Base-by-base conservation (phyloP, 1,140 invertebrate genomes). In the Drosophila suzukii region DNA sequence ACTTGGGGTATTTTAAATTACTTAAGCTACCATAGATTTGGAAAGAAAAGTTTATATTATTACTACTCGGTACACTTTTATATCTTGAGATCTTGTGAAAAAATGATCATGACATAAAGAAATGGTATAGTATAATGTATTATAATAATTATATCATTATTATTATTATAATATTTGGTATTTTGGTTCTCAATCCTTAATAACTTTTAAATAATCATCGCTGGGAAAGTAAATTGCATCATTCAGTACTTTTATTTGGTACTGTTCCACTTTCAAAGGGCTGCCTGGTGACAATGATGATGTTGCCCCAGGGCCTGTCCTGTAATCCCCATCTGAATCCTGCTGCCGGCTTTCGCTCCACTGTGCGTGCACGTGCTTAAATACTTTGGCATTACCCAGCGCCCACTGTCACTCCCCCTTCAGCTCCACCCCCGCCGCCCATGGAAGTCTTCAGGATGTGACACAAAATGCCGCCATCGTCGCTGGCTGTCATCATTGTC, bases 381-480 rank as follows among this genome's bases (percentile, higher is more conserved):
- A 85, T 85, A 81, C 83, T 89, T 89, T 80, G 78, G 51, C 75
- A 78, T 66, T 71, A 66, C 47, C 47, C 27, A 17, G 20, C 71
- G 60, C 51, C 32, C 60, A 63, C 41, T 47, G 32, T n/a, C 30
- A 13, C 11, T 17, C 11, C 17, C 5, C 17, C 32, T 11, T 13
- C 36, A 0, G 11, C 17, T 4, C 5, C 17, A 6, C 50, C 34
- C 34, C 20, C 15, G 12, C 17, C 10, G 20, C 20, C 15, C 47
- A 17, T 47, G 39, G 65, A 74, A 78, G 68, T 85, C 70, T 89
- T 90, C 85, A 85, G 85, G 85, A 90, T 85, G 85, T 89, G 85
- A 86, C 86, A 90, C 81, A 90, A 90, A 90, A 90, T 86, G 85
- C 85, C 85, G 81, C 85, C 85, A 84, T 86, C 88, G 88, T 88